These are phyloP conservation scores for Acronicta aceris DNA, from an alignment of 2,888 invertebrate genomes.

Conservation along the genomic window DNA sequence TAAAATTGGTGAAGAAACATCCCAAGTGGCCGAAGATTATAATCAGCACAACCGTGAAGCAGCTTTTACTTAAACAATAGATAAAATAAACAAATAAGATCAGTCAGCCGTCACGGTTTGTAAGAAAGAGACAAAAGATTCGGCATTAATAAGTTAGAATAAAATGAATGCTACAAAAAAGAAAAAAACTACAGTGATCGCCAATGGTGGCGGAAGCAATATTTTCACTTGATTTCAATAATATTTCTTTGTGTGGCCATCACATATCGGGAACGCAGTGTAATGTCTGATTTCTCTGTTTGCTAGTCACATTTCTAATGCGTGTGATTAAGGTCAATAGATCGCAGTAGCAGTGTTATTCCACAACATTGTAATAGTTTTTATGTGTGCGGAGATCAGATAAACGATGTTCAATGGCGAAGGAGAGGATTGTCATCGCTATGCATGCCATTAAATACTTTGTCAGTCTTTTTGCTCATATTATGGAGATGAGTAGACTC, in stretches of 20 bases:
- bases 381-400: slow-evolving; percentile 45
- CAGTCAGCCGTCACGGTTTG: slow-evolving; percentile 57
- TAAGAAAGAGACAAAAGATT: slow-evolving; percentile 35
- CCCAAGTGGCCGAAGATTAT: slow-evolving; percentile 46
- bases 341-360: slow-evolving; percentile 52
- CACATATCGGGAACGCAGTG: slow-evolving; percentile 57
- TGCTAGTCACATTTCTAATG: slow-evolving; percentile 72
- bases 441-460: slow-evolving; percentile 38
- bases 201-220: slow-evolving; percentile 57
- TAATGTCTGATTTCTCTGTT: slow-evolving; percentile 68
- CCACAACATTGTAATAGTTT: slow-evolving; percentile 46
- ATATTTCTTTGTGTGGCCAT: slow-evolving; percentile 58
- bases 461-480: slow-evolving; percentile 19
- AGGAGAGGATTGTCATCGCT: slow-evolving; percentile 42
- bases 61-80: slow-evolving; percentile 63
- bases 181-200: slow-evolving; percentile 33
- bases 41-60: slow-evolving; percentile 62
- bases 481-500: slow-evolving; percentile 15
- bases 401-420: slow-evolving; percentile 41
- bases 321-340: slow-evolving; percentile 75
- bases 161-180: slow-evolving; percentile 55
- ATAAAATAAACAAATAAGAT: slow-evolving; percentile 64
- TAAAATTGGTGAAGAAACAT: slow-evolving; percentile 52
- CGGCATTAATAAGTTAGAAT: slow-evolving; percentile 44
- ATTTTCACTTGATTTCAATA: slow-evolving; percentile 70